Evolutionary conservation across 1,140 invertebrate species (phyloP).

Genomic region (Bombus superbus): DNA sequence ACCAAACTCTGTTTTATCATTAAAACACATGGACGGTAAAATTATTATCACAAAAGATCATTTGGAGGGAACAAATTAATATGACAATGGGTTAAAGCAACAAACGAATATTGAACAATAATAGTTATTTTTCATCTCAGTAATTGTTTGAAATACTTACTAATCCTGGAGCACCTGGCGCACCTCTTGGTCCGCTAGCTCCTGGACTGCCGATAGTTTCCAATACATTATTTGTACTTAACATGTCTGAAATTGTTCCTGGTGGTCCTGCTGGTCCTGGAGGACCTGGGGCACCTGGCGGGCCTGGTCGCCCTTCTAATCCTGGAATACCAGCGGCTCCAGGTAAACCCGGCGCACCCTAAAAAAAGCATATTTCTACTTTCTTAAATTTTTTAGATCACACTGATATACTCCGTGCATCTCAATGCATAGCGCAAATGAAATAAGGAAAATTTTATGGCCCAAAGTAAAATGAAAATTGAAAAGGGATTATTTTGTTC

Average conservation of each 20-base stretch:
- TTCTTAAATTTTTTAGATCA: neutral
- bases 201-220: constrained; percentile 72
- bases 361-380: neutral
- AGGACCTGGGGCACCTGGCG: constrained; percentile 71
- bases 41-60: no score
- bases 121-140: neutral
- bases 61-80: no score
- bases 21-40: no score
- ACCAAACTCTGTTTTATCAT: no score
- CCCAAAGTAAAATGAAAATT: no score
- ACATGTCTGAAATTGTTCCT: constrained; percentile 74
- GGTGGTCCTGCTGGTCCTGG: constrained; percentile 80
- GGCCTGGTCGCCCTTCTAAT: constrained; percentile 76
- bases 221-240: constrained; percentile 50
- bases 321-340: constrained; percentile 84
- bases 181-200: constrained; percentile 78
- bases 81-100: neutral
- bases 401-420: no score
- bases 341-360: constrained; percentile 69
- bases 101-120: neutral
- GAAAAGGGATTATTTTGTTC: no score
- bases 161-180: constrained; percentile 78
- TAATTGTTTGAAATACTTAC: constrained; percentile 64
- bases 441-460: no score
- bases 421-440: no score